A percentile compares a stretch with the other conserved stretches of the same genome.
Evolutionary conservation across 2,888 invertebrate genomes (phyloP).

Genomic region (Cheiracanthium punctorium): DNA sequence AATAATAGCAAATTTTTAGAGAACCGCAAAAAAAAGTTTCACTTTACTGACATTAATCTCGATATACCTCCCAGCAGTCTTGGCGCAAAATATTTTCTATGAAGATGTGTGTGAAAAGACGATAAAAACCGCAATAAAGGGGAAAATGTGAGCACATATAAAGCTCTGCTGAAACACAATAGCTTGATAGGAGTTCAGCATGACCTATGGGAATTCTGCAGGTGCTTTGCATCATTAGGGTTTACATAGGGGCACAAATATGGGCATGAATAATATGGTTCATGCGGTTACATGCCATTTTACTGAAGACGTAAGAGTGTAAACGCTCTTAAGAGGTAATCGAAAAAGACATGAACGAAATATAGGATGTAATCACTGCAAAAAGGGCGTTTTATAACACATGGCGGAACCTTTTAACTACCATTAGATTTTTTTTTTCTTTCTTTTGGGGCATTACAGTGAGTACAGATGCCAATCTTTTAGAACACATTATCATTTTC

Average conservation of each 20-base stretch:
- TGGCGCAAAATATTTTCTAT: too few relatives aligned
- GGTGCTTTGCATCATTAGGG: background rate
- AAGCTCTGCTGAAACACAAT: too few relatives aligned
- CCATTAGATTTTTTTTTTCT: background rate
- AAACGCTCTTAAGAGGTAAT: background rate
- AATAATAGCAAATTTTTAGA: too few relatives aligned
- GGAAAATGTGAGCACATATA: too few relatives aligned
- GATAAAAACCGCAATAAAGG: too few relatives aligned
- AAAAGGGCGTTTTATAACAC: background rate
- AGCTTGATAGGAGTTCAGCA: too few relatives aligned
- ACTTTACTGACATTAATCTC: too few relatives aligned
- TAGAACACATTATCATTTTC: background rate
- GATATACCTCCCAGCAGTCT: too few relatives aligned
- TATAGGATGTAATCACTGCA: background rate
- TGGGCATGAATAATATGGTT: background rate
- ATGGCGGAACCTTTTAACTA: background rate
- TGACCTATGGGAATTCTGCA: background rate
- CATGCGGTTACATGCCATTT: background rate
- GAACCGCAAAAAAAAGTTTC: too few relatives aligned
- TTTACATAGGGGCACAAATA: background rate
- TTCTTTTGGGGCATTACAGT: background rate
- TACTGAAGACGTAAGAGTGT: background rate
- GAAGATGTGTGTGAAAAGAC: too few relatives aligned
- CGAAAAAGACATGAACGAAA: background rate
- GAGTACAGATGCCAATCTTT: background rate